Conservation (phyloP, 2,888 invertebrate genomes). For the Eucera pruinosa region DNA sequence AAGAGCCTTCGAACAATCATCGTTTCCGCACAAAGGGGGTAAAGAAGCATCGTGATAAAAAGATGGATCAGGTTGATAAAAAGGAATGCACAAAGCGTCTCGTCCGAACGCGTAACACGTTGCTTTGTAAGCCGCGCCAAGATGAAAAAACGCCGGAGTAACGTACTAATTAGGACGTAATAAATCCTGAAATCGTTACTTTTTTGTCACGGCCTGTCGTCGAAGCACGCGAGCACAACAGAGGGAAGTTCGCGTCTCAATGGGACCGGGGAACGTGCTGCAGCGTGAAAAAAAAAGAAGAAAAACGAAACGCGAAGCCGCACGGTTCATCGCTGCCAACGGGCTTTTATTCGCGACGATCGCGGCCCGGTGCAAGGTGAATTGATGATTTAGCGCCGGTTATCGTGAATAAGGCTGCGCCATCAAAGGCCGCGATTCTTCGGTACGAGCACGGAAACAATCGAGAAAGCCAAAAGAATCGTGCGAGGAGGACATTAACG, state of each 20-base stretch:
- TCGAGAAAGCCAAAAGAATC: too few species aligned
- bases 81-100: not conserved
- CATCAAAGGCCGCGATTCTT: conserved; percentile 10
- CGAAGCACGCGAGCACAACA: conserved; percentile 30
- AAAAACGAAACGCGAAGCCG: conserved; percentile 36
- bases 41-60: not conserved
- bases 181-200: conserved; percentile 60
- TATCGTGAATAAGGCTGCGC: conserved; percentile 31
- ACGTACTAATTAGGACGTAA: conserved; percentile 61
- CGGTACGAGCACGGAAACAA: too few species aligned
- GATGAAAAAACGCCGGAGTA: conserved; percentile 33
- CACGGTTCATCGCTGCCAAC: conserved; percentile 15
- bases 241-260: conserved; percentile 46
- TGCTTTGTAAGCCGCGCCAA: conserved; percentile 13
- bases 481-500: too few species aligned
- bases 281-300: too few species aligned
- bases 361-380: conserved; percentile 41
- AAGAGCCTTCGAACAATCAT: not conserved
- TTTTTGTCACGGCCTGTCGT: conserved; percentile 41
- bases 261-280: conserved; percentile 18
- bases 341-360: conserved; percentile 42
- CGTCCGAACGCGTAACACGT: not conserved
- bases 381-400: conserved; percentile 46
- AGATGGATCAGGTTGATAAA: not conserved
- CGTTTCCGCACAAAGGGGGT: not conserved